These are phyloP conservation scores for Parasteatoda lunata DNA, from an alignment of 2,888 invertebrate species.

Conservation along the genomic window DNA sequence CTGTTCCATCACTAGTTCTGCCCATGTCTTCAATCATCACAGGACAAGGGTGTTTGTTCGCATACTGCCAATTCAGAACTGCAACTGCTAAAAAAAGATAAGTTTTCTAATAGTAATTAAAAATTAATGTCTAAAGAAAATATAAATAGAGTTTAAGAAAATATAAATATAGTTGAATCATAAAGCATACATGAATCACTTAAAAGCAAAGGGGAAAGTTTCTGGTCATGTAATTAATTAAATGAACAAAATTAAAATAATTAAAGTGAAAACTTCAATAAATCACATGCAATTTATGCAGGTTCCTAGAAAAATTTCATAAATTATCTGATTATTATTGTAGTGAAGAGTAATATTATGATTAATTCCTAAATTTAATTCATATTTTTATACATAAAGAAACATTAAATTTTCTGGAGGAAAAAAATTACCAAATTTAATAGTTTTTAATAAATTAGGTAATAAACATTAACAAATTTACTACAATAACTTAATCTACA, in stretches of 20 bases:
- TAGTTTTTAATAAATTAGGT: no score
- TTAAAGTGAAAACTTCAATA: not conserved
- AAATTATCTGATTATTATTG: no score
- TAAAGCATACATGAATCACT: not conserved
- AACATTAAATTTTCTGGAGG: no score
- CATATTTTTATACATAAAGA: no score
- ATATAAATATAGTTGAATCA: not conserved
- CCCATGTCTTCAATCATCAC: conserved; percentile 71
- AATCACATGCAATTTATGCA: not conserved
- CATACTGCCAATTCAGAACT: conserved; percentile 71
- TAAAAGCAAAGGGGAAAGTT: not conserved
- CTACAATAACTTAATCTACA: no score
- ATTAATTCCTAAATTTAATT: no score
- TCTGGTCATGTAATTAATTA: not conserved
- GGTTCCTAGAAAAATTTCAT: no score
- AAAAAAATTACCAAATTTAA: no score
- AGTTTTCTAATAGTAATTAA: conserved; percentile 18
- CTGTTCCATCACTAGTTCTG: conserved; percentile 65
- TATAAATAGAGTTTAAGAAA: conserved; percentile 11
- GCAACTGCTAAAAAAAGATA: conserved; percentile 64
- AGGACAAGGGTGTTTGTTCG: conserved; percentile 71
- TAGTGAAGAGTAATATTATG: no score
- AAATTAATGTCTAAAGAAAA: conserved; percentile 8
- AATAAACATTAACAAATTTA: no score
- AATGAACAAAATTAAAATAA: not conserved